Evolutionary conservation across 2,797 vertebrate genomes (phyloP).

Genomic region (Lemur catta): DNA sequence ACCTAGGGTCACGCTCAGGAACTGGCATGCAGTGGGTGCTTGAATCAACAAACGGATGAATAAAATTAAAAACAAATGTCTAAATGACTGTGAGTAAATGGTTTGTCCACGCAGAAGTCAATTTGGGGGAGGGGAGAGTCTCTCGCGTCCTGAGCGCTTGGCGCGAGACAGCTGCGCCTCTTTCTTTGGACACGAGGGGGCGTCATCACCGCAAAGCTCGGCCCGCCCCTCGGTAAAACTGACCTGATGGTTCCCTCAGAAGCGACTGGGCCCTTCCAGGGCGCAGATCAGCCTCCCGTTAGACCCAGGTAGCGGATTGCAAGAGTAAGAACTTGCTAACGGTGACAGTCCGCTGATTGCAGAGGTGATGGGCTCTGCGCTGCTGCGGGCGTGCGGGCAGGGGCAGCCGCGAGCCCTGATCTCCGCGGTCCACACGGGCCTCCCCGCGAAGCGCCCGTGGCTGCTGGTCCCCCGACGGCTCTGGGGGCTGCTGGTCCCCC

Average conservation of each 20-base stretch:
- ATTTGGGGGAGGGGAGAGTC: not conserved
- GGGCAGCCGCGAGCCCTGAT: not conserved
- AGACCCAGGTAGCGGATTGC: not conserved
- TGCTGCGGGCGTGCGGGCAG: not conserved
- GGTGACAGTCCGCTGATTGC: not conserved
- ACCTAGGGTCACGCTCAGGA: not conserved
- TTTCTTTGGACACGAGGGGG: constrained; percentile 11
- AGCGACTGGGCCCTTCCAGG: not conserved
- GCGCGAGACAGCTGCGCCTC: not conserved
- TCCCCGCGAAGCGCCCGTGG: not conserved
- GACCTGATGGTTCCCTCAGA: not conserved
- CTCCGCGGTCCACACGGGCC: not conserved
- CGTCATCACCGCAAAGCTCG: not conserved
- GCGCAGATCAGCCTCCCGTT: not conserved
- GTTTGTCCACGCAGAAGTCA: not conserved
- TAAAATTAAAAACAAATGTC: not conserved
- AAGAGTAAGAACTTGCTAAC: not conserved
- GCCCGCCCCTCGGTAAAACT: not conserved
- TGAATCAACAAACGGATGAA: not conserved
- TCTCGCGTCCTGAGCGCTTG: not conserved
- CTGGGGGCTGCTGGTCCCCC: not conserved
- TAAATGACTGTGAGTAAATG: not conserved
- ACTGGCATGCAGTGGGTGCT: not conserved
- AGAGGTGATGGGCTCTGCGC: not conserved
- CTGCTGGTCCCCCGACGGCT: not conserved